These are phyloP conservation scores for Sinocyclocheilus anophthalmus DNA, from an alignment of 2,113 vertebrate species.

Conservation along the genomic window DNA sequence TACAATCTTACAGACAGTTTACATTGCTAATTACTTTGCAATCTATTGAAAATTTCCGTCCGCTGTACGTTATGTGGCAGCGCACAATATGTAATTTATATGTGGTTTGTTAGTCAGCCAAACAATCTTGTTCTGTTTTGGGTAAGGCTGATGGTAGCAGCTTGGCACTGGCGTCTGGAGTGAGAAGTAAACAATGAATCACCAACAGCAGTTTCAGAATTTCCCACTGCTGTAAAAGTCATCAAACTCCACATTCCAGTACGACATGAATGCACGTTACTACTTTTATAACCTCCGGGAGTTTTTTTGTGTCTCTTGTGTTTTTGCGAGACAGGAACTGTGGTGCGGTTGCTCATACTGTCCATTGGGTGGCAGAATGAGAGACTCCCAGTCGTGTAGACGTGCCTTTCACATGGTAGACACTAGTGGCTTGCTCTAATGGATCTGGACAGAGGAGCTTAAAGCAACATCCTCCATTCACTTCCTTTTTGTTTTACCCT, in stretches of 20 bases:
- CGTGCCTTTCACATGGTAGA: constrained; percentile 49
- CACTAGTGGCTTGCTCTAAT: constrained; percentile 44
- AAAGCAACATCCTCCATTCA: constrained; percentile 34
- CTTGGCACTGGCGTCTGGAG: constrained; percentile 9
- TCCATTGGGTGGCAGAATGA: constrained; percentile 77
- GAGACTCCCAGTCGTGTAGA: constrained; percentile 58
- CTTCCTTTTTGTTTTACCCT: constrained; percentile 28
- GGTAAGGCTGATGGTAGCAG: constrained; percentile 40
- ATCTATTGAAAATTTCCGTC: constrained; percentile 27
- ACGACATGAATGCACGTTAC: not conserved
- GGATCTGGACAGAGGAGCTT: constrained; percentile 33
- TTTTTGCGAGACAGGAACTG: constrained; percentile 34
- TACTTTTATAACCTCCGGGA: constrained; percentile 14
- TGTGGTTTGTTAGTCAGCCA: constrained; percentile 42
- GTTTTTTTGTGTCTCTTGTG: not conserved
- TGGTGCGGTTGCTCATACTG: constrained; percentile 59
- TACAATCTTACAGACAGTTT: constrained; percentile 16
- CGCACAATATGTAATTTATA: not conserved
- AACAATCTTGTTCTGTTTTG: constrained; percentile 34
- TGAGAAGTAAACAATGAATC: constrained; percentile 52
- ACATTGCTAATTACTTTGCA: constrained; percentile 39
- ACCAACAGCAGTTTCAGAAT: constrained; percentile 41
- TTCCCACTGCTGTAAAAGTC: constrained; percentile 20
- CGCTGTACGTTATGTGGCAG: not conserved
- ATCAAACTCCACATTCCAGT: constrained; percentile 24